Evolutionary conservation across 2,797 vertebrate genomes (phyloP).

Genomic region (Decapterus maruadsi): DNA sequence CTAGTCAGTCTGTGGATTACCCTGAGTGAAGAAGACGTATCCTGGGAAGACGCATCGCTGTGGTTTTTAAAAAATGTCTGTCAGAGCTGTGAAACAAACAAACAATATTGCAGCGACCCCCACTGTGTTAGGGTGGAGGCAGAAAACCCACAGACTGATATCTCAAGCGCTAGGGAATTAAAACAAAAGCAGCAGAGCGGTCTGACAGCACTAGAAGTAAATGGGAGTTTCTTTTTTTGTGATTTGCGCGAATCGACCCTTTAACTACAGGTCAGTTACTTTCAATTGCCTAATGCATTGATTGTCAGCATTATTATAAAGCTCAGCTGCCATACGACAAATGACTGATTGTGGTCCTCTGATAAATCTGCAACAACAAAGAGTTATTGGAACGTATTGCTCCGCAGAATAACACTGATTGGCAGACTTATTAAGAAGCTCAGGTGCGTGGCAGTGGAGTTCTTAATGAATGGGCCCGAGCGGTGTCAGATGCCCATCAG

Average conservation of each 20-base stretch:
- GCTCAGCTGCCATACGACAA: slow-evolving; percentile 62
- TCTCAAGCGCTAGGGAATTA: neutral
- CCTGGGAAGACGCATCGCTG: neutral
- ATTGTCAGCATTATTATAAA: slow-evolving; percentile 59
- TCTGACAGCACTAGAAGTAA: neutral
- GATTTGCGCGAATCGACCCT: slow-evolving; percentile 51
- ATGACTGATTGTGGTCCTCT: slow-evolving; percentile 59
- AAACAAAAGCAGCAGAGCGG: neutral
- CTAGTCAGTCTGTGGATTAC: neutral
- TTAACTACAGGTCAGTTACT: slow-evolving; percentile 56
- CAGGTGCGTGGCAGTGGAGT: slow-evolving; percentile 63
- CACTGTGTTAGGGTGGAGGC: neutral
- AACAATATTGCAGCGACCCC: no score
- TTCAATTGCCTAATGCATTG: slow-evolving; percentile 35
- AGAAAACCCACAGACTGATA: neutral
- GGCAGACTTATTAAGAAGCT: slow-evolving; percentile 80
- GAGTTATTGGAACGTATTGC: slow-evolving; percentile 31
- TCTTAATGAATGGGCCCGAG: slow-evolving; percentile 70
- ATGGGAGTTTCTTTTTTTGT: neutral
- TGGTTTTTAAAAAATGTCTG: neutral
- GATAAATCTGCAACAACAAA: slow-evolving; percentile 65
- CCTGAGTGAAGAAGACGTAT: neutral
- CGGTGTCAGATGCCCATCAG: slow-evolving; percentile 81
- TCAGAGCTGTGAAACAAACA: neutral
- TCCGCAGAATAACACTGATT: slow-evolving; percentile 68